Evolutionary conservation across 2,888 invertebrate genomes (phyloP).

Genomic region (Boloria selene): DNA sequence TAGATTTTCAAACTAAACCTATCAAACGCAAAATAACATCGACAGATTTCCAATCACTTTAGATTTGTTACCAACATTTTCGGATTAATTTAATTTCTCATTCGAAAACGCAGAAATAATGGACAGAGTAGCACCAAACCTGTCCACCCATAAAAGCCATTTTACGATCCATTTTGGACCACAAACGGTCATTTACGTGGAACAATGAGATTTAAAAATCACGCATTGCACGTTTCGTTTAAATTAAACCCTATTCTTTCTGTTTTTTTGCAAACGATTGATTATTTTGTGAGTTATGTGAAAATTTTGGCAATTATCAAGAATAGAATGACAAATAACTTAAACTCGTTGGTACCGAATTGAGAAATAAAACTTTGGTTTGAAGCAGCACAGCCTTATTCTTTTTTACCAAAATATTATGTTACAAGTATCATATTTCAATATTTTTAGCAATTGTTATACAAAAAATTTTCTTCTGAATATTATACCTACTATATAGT

Average conservation of each 20-base stretch:
- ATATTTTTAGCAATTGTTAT: no score
- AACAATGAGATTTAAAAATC: slow-evolving; percentile 61
- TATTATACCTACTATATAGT: no score
- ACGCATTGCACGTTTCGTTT: slow-evolving; percentile 38
- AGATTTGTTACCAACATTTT: slow-evolving; percentile 41
- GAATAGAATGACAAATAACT: no score
- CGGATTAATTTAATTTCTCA: slow-evolving; percentile 66
- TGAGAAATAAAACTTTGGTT: no score
- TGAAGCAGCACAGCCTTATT: no score
- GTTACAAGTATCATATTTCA: no score
- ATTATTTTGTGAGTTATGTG: not conserved
- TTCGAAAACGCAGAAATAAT: slow-evolving; percentile 62
- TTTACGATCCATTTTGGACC: slow-evolving; percentile 68
- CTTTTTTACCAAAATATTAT: no score
- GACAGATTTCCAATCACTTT: slow-evolving; percentile 35
- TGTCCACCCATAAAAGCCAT: slow-evolving; percentile 71
- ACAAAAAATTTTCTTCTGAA: no score
- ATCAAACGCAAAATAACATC: slow-evolving; percentile 31
- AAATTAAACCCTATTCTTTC: slow-evolving; percentile 10
- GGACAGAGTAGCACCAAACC: slow-evolving; percentile 57
- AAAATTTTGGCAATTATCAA: not conserved
- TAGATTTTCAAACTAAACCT: not conserved
- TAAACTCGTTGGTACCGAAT: no score
- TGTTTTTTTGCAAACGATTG: not conserved
- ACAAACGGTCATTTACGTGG: slow-evolving; percentile 63